Conservation (phyloP, 2,113 vertebrate species). For the Crotalus viridis region DNA sequence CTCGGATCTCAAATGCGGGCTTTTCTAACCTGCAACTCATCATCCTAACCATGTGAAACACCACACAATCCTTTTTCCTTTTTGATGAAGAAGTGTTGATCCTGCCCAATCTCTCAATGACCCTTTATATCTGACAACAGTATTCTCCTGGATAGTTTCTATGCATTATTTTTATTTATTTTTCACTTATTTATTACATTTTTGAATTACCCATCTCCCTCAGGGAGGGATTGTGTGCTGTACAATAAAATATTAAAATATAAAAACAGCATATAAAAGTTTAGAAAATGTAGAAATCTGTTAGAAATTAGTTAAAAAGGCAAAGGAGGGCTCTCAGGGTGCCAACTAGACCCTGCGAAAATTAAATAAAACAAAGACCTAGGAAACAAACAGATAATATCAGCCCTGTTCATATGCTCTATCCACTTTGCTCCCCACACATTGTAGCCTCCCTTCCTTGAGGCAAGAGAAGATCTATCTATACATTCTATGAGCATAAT, state of each 20-base stretch:
- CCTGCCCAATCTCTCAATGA: neutral
- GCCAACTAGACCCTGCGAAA: neutral
- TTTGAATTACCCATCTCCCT: neutral
- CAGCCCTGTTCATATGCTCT: neutral
- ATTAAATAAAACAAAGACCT: neutral
- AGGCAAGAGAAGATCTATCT: neutral
- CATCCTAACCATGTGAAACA: neutral
- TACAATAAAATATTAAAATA: neutral
- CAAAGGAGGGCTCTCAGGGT: neutral
- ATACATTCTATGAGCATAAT: neutral
- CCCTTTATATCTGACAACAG: neutral
- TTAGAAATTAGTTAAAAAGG: neutral
- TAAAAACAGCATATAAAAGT: neutral
- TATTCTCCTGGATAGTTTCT: neutral
- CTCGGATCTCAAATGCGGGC: neutral
- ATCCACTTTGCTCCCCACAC: neutral
- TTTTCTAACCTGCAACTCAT: neutral
- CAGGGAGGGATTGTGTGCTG: neutral
- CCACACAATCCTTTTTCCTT: neutral
- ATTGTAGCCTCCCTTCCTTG: neutral
- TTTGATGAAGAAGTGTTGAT: neutral
- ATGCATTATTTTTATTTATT: neutral
- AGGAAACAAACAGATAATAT: neutral
- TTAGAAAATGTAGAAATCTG: neutral
- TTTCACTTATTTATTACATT: neutral